Base-by-base conservation (phyloP, 2,888 invertebrate genomes). In the Drosophila atroscutellata region DNA sequence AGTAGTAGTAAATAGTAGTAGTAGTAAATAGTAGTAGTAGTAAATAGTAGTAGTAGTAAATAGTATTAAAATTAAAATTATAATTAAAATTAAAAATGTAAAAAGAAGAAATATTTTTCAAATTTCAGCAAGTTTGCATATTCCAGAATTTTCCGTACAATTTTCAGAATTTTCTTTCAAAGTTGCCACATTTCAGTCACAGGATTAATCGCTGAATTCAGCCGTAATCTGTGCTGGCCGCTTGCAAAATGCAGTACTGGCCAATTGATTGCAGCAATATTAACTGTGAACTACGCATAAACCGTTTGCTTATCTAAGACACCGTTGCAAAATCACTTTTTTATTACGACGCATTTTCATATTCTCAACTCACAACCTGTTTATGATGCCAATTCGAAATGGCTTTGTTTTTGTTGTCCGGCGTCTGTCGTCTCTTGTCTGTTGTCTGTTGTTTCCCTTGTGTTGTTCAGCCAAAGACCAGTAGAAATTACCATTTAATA, bases 321-420 rank as follows among this genome's bases (percentile, higher is more conserved):
- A 37, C 20, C 2, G 32, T 37, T 54, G 49, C 30, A 26, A 49
- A 49, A 18, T 13, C 8, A 13, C 3, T 32, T 24, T 32, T 8
- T 4, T 45, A 24, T 37, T 36, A 36, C 20, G 36, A 66, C 65
- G 65, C 66, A 66, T 66, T 66, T 49, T 20, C 3, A 42, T 45
- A 2, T 18, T 37, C 20, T 11, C 20, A 20, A 42, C 42, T 42
- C 42, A 2, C 42, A 42, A 42, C 42, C 42, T 6, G 42, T 42
- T 42, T 42, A 20, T 42, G 42, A 39, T 39, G 39, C 4, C 39
- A 39, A n/a, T n/a, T 39, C 39, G 39, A 20, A 42, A 42, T 42
- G 11, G 11, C 5, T 42, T 6, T 42, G 20, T 20, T 50, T 56
- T 50, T 66, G 54, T 47, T 47, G 36, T 13, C 34, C 2, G 34